These are phyloP conservation scores for Acleris literana DNA, from an alignment of 2,888 invertebrate genomes.

Conservation along the genomic window DNA sequence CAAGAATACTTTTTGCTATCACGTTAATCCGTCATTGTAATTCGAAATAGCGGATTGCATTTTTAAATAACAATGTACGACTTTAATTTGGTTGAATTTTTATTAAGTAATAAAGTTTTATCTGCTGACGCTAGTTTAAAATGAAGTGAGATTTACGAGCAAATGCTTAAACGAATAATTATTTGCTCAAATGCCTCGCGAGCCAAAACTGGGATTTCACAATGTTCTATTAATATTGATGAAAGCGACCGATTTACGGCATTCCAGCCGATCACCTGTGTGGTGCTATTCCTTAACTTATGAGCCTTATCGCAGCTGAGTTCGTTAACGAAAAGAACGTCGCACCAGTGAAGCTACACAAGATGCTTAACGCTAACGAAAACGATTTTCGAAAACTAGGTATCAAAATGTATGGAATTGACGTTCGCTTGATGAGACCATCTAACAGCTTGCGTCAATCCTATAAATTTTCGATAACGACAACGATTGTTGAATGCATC, in stretches of 20 bases:
- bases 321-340: too few relatives aligned
- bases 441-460: too few relatives aligned
- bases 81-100: conserved; percentile 16
- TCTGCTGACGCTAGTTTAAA: conserved; percentile 48
- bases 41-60: conserved; percentile 16
- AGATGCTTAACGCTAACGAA: too few relatives aligned
- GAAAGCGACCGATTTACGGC: conserved; percentile 44
- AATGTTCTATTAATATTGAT: conserved; percentile 41
- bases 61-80: conserved; percentile 5
- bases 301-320: too few relatives aligned
- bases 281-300: too few relatives aligned
- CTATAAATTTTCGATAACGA: too few relatives aligned
- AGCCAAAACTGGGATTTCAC: conserved; percentile 43
- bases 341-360: too few relatives aligned
- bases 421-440: too few relatives aligned
- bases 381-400: too few relatives aligned
- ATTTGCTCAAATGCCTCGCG: conserved; percentile 48
- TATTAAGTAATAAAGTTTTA: conserved; percentile 25
- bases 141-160: conserved; percentile 50
- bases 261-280: conserved; percentile 45
- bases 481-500: too few relatives aligned
- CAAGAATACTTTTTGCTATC: conserved; percentile 5
- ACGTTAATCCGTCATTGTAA: conserved; percentile 14
- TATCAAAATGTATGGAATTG: too few relatives aligned
- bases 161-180: conserved; percentile 45